Evolutionary conservation across 2,113 vertebrate genomes (phyloP).

Genomic region (Poeciliopsis retropinna): DNA sequence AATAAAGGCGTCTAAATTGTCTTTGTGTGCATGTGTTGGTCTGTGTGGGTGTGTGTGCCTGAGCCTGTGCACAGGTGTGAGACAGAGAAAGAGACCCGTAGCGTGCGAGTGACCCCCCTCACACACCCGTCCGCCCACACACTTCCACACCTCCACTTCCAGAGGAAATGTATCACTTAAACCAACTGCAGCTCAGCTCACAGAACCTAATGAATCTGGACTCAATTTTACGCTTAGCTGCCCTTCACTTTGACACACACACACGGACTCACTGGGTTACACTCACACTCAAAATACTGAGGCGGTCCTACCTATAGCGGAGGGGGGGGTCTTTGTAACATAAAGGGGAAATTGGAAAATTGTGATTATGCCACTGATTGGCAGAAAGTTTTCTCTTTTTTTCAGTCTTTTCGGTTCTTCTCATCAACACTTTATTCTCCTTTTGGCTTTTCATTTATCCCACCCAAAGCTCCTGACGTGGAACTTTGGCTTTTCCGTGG

Average conservation of each 20-base stretch:
- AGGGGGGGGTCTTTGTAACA: slow-evolving; percentile 48
- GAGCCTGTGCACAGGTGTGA: slow-evolving; percentile 52
- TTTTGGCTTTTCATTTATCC: slow-evolving; percentile 55
- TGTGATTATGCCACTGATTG: slow-evolving; percentile 65
- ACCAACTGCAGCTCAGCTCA: slow-evolving; percentile 77
- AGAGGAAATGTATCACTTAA: slow-evolving; percentile 80
- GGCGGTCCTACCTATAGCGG: slow-evolving; percentile 53
- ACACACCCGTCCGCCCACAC: slow-evolving; percentile 54
- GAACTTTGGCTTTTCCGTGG: slow-evolving; percentile 13
- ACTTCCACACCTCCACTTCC: slow-evolving; percentile 69
- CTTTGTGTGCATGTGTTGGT: slow-evolving; percentile 21
- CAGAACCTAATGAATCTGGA: slow-evolving; percentile 79
- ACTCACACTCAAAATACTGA: slow-evolving; percentile 48
- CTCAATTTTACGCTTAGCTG: slow-evolving; percentile 80
- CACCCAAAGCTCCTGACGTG: slow-evolving; percentile 31
- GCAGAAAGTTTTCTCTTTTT: slow-evolving; percentile 32
- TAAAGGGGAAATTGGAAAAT: slow-evolving; percentile 68
- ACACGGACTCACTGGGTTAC: slow-evolving; percentile 17
- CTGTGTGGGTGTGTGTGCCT: slow-evolving; percentile 17
- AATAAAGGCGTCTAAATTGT: slow-evolving; percentile 63
- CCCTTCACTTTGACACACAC: slow-evolving; percentile 61
- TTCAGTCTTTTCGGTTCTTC: slow-evolving; percentile 39
- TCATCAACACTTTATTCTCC: slow-evolving; percentile 52
- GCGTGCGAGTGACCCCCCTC: slow-evolving; percentile 47
- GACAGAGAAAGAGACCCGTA: slow-evolving; percentile 58